phyloP scores from a whole-genome alignment of 2,888 invertebrate genomes.

The Cylloceria caligata region DNA sequence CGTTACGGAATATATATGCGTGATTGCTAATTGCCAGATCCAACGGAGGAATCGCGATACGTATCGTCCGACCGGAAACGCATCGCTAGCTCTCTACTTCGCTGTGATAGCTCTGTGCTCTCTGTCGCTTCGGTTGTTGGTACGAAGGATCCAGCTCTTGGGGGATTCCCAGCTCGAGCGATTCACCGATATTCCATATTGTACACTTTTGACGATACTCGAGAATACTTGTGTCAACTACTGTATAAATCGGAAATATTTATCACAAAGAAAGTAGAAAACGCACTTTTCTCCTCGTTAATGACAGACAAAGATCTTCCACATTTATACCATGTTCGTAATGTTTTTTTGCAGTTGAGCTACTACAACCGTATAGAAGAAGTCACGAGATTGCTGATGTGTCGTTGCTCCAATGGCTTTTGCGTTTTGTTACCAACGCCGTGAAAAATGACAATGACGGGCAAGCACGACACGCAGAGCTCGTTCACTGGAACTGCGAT shows the following conservation, averaged over 20 bases:
- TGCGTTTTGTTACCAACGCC: conserved; percentile 25
- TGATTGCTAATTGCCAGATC: conserved; percentile 81
- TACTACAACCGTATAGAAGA: background rate
- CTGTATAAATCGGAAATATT: background rate
- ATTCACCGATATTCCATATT: conserved; percentile 45
- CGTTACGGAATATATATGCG: conserved; percentile 81
- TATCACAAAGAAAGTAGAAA: background rate
- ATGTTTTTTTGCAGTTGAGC: background rate
- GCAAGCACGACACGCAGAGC: conserved; percentile 14
- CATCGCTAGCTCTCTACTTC: conserved; percentile 65
- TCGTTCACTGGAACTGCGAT: conserved; percentile 28
- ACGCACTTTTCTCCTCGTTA: background rate
- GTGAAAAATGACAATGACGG: background rate
- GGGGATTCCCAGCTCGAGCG: conserved; percentile 61
- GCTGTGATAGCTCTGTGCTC: conserved; percentile 62
- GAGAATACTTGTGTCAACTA: background rate
- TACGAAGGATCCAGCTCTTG: conserved; percentile 51
- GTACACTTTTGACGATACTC: no score
- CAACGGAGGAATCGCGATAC: conserved; percentile 77
- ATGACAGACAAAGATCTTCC: no score
- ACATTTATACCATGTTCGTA: no score
- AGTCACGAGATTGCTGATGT: conserved; percentile 12
- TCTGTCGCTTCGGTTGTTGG: conserved; percentile 46
- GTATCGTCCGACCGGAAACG: conserved; percentile 78
- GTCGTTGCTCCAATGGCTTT: conserved; percentile 13